Evolutionary conservation across 2,888 invertebrate genomes (phyloP).

Genomic region (Bellardia bayeri): DNA sequence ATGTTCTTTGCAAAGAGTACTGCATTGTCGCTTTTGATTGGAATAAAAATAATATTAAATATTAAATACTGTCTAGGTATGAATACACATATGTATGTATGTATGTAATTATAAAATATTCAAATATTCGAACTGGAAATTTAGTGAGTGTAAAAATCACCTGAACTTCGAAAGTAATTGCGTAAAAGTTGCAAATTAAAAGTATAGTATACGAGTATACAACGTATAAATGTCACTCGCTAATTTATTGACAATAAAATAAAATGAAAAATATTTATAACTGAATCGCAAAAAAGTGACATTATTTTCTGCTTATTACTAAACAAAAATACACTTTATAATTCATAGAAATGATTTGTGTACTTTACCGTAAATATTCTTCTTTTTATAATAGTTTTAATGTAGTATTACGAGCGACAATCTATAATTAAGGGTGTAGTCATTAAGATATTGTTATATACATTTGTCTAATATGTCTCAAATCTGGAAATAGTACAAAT

Average conservation of each 20-base stretch:
- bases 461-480: not conserved
- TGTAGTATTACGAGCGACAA: not conserved
- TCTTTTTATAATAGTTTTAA: not conserved
- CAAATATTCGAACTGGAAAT: slow-evolving; percentile 24
- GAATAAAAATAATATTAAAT: not conserved
- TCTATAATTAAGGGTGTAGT: not conserved
- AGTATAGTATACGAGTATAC: not conserved
- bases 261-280: slow-evolving; percentile 3
- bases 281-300: not conserved
- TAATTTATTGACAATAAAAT: slow-evolving; percentile 9
- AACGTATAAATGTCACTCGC: not conserved
- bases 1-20: not conserved
- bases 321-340: not conserved
- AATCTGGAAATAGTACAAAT: not conserved
- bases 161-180: slow-evolving; percentile 21
- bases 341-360: slow-evolving; percentile 11
- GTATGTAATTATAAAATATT: not conserved
- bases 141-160: not conserved
- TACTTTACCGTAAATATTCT: slow-evolving; percentile 11
- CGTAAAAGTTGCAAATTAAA: slow-evolving; percentile 31
- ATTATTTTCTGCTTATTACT: not conserved
- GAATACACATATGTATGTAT: too few species aligned
- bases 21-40: not conserved
- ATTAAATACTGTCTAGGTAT: not conserved
- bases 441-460: not conserved